phyloP scores from a whole-genome alignment of 2,797 vertebrate species.

The Taeniopygia guttata region DNA sequence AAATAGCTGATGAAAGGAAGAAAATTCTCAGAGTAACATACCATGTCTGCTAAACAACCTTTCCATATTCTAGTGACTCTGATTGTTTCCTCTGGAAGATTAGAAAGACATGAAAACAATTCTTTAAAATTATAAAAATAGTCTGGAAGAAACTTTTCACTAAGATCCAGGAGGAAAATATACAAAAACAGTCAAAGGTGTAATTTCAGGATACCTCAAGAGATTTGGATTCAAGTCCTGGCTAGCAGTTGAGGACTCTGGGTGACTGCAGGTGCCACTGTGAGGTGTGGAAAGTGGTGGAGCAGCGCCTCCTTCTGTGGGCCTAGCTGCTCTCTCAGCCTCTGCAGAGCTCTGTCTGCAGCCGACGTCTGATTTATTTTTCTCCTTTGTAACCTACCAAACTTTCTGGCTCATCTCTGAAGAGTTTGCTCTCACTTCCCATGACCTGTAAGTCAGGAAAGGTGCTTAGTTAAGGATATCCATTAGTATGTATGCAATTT shows the following conservation, averaged over 20 bases:
- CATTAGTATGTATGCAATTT: background rate
- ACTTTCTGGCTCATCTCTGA: background rate
- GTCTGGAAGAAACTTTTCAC: background rate
- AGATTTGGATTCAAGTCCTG: background rate
- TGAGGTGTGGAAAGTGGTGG: background rate
- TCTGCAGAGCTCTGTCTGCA: accelerated
- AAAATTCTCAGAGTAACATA: background rate
- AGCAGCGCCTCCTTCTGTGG: slow-evolving; percentile 60
- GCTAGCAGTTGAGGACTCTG: accelerated
- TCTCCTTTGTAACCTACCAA: too few relatives aligned
- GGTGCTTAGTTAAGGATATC: background rate
- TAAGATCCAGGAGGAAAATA: background rate
- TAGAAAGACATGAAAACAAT: background rate
- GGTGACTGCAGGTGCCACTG: accelerated
- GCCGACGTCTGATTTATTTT: background rate
- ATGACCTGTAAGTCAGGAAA: accelerated
- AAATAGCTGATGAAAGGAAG: background rate
- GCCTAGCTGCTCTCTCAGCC: background rate
- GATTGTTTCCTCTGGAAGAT: background rate
- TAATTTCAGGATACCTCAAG: background rate
- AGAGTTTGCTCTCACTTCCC: background rate
- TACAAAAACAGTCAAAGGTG: background rate
- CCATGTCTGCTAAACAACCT: background rate
- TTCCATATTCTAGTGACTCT: background rate
- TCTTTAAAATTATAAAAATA: background rate